Evolutionary conservation across 2,888 invertebrate species (phyloP).

Genomic region (Ochropleura leucogaster): DNA sequence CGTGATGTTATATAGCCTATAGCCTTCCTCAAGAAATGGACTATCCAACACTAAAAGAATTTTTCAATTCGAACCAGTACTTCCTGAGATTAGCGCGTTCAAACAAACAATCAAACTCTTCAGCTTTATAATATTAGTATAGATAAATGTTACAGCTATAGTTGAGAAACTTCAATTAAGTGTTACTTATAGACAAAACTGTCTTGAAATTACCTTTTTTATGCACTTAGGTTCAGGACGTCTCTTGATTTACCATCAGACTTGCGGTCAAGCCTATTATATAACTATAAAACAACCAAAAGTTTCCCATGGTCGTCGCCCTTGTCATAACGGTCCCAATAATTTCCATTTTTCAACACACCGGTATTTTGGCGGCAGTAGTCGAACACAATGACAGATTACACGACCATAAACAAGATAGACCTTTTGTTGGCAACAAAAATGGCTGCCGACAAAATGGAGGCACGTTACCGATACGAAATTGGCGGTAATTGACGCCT

Average conservation of each 20-base stretch:
- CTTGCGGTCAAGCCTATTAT: conserved; percentile 14
- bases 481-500: conserved; percentile 71
- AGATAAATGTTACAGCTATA: neutral
- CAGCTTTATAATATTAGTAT: too few relatives aligned
- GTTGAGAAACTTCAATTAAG: neutral
- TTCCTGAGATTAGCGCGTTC: too few relatives aligned
- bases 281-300: conserved; percentile 5
- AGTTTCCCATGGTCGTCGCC: conserved; percentile 17
- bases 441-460: conserved; percentile 67
- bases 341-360: conserved; percentile 38
- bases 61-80: too few relatives aligned
- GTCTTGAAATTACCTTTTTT: neutral
- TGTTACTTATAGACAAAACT: neutral
- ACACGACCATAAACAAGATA: conserved; percentile 63
- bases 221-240: neutral
- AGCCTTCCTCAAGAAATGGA: too few relatives aligned
- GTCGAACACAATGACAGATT: conserved; percentile 59
- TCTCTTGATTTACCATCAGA: neutral
- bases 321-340: conserved; percentile 39
- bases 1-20: too few relatives aligned
- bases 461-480: conserved; percentile 68
- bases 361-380: conserved; percentile 46
- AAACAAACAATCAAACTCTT: too few relatives aligned
- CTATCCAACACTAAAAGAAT: too few relatives aligned
- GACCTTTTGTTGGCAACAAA: conserved; percentile 66